These are phyloP conservation scores for Mesorhabditis spiculigera DNA, from an alignment of 2,888 invertebrate species.

Conservation along the genomic window DNA sequence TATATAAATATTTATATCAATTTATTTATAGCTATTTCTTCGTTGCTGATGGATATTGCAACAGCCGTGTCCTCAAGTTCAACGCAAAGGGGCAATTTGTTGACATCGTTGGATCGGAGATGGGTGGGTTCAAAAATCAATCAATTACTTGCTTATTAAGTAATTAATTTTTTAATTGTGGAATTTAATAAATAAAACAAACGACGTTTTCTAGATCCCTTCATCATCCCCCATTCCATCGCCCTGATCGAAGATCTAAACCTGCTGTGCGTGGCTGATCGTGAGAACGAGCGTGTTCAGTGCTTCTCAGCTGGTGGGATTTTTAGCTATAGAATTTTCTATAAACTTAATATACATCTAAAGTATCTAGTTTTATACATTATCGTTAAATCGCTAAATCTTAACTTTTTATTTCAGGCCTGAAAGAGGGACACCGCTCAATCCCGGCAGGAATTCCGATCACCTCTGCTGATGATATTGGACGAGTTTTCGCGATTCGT, in stretches of 20 bases:
- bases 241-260: constrained; percentile 82
- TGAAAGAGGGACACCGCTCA: constrained; percentile 36
- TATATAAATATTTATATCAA: constrained; percentile 1
- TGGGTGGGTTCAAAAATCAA: constrained; percentile 24
- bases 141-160: neutral
- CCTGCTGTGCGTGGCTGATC: constrained; percentile 85
- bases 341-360: neutral
- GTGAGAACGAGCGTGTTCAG: constrained; percentile 87
- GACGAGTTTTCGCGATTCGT: constrained; percentile 77
- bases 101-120: constrained; percentile 60
- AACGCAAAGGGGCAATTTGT: constrained; percentile 67
- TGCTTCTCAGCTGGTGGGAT: constrained; percentile 74
- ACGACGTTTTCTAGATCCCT: constrained; percentile 25
- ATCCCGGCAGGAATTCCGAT: constrained; percentile 56
- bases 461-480: constrained; percentile 74
- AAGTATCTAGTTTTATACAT: neutral
- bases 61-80: constrained; percentile 76
- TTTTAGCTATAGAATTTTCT: constrained; percentile 56
- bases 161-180: neutral
- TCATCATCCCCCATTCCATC: constrained; percentile 76
- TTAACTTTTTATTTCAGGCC: constrained; percentile 8
- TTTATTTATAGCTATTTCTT: constrained; percentile 14
- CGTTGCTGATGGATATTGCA: constrained; percentile 60
- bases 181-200: neutral
- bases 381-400: neutral